phyloP scores from a whole-genome alignment of 2,113 vertebrate genomes.

The Hippocampus comes region DNA sequence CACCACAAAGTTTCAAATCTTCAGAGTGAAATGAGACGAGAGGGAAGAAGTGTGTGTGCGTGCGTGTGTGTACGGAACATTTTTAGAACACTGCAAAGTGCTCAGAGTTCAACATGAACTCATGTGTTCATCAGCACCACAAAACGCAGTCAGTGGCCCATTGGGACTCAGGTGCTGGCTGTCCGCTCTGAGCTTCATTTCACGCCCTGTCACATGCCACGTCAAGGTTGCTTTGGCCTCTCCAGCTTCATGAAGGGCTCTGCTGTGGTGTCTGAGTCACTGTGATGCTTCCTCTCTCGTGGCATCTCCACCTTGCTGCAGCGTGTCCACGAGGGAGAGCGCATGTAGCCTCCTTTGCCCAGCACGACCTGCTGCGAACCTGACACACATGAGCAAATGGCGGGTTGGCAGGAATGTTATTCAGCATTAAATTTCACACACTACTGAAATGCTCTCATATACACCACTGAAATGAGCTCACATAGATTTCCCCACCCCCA shows the following conservation, averaged over 20 bases:
- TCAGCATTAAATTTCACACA: no score
- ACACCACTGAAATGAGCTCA: no score
- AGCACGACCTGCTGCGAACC: constrained; percentile 79
- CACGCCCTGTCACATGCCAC: neutral
- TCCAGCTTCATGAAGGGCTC: constrained; percentile 83
- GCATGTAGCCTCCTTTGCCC: constrained; percentile 79
- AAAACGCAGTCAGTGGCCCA: constrained; percentile 30
- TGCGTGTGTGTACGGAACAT: constrained; percentile 35
- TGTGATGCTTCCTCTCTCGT: constrained; percentile 82
- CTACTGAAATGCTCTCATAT: no score
- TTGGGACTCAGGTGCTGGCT: constrained; percentile 30
- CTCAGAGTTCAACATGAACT: constrained; percentile 51
- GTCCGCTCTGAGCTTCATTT: constrained; percentile 26
- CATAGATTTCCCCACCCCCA: no score
- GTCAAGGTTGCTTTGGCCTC: constrained; percentile 80
- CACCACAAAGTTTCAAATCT: constrained; percentile 34
- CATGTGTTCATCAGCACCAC: constrained; percentile 52
- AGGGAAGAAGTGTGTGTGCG: constrained; percentile 28
- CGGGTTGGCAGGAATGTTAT: neutral
- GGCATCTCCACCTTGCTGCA: constrained; percentile 76
- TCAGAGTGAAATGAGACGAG: constrained; percentile 29
- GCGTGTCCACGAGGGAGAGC: constrained; percentile 90
- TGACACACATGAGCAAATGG: constrained; percentile 42
- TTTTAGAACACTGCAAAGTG: constrained; percentile 40
- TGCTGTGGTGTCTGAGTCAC: constrained; percentile 79